A percentile compares a stretch with the other conserved stretches of the same genome.
These are phyloP conservation scores for Acheta domesticus DNA, from an alignment of 2,888 invertebrate genomes.

Conservation along the genomic window DNA sequence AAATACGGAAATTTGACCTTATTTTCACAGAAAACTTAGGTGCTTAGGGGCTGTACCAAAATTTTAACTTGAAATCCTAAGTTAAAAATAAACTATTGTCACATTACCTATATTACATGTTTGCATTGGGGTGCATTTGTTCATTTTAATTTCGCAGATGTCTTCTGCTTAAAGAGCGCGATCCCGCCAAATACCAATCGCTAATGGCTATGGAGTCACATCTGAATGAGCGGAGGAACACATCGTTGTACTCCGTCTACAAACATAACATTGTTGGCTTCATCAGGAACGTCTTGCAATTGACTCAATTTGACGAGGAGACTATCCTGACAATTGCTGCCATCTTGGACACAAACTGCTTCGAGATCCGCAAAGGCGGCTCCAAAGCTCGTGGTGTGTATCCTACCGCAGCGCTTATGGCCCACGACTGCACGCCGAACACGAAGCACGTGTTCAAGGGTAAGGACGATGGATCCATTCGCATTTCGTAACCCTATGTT, in stretches of 20 bases:
- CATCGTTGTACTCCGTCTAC: slow-evolving; percentile 58
- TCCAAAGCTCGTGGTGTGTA: slow-evolving; percentile 59
- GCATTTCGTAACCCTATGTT: no score
- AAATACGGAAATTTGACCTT: no score
- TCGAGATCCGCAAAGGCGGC: slow-evolving; percentile 58
- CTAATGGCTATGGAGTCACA: slow-evolving; percentile 59
- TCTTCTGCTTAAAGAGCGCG: slow-evolving; percentile 56
- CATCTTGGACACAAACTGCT: slow-evolving; percentile 69
- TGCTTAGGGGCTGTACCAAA: no score
- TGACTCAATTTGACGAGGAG: slow-evolving; percentile 51
- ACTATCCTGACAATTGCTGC: slow-evolving; percentile 51
- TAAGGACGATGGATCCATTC: slow-evolving; percentile 41
- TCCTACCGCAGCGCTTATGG: slow-evolving; percentile 63
- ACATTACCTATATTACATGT: no score
- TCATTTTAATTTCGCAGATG: slow-evolving; percentile 43
- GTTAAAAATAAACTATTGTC: no score
- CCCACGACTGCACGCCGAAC: slow-evolving; percentile 70
- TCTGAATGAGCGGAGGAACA: slow-evolving; percentile 58
- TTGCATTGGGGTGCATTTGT: no score
- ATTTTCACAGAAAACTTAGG: no score
- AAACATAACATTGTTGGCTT: slow-evolving; percentile 62
- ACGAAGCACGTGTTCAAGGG: slow-evolving; percentile 64
- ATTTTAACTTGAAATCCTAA: no score
- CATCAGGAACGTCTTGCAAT: slow-evolving; percentile 44
- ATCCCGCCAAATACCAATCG: slow-evolving; percentile 55